Evolutionary conservation across 1,140 invertebrate species (phyloP).

Genomic region (Microplitis mediator): DNA sequence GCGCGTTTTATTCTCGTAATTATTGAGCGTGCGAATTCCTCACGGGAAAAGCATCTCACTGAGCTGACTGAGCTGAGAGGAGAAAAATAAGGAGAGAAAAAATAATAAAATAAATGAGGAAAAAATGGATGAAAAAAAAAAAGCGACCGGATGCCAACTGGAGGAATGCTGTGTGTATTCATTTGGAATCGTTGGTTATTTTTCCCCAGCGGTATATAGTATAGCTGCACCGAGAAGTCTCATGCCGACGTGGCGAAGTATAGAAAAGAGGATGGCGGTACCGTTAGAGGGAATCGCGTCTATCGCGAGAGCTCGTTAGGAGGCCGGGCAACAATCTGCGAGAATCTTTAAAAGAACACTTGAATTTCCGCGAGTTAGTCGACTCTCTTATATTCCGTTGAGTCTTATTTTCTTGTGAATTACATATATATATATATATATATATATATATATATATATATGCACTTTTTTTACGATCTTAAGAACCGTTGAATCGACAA

Average conservation of each 20-base stretch:
- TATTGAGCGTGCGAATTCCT: slow-evolving; percentile 18
- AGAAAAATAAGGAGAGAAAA: not conserved
- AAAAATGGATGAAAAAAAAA: not conserved
- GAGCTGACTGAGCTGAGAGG: no score
- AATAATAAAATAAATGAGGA: not conserved
- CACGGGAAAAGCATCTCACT: not conserved
- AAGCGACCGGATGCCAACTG: slow-evolving; percentile 17
- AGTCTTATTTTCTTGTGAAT: not conserved
- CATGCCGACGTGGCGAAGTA: not conserved
- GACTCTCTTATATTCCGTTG: not conserved
- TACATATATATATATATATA: no score
- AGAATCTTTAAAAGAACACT: slow-evolving; percentile 18
- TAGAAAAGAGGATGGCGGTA: not conserved
- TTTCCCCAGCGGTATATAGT: no score
- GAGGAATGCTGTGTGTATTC: slow-evolving; percentile 16
- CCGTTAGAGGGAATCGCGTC: slow-evolving; percentile 27
- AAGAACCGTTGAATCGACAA: no score
- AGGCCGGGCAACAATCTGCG: slow-evolving; percentile 9
- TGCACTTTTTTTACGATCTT: no score
- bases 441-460: no score
- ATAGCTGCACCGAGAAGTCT: not conserved
- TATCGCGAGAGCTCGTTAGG: slow-evolving; percentile 26
- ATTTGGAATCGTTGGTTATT: slow-evolving; percentile 18
- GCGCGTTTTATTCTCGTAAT: slow-evolving; percentile 7
- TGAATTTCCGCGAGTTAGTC: slow-evolving; percentile 7